Percentiles rank a stretch among this genome's conserved stretches.
These are phyloP conservation scores for Unio pictorum DNA, from an alignment of 2,888 invertebrate species.

Conservation along the genomic window DNA sequence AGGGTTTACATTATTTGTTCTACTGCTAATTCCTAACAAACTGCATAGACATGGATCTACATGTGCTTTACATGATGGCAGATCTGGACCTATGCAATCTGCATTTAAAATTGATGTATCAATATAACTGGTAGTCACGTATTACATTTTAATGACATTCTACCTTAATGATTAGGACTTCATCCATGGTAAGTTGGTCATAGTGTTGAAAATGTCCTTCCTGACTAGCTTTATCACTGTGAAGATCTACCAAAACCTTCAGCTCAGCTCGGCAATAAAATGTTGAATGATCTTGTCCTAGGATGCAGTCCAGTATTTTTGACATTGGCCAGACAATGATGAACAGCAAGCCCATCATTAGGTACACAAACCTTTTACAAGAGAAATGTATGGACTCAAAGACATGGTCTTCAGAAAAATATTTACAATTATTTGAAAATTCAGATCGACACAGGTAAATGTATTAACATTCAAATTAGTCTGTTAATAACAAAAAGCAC, in stretches of 20 bases:
- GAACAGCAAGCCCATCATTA: slow-evolving; percentile 65
- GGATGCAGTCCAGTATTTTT: slow-evolving; percentile 66
- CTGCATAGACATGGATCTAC: no score
- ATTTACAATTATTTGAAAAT: not conserved
- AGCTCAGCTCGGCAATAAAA: slow-evolving; percentile 66
- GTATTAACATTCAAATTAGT: no score
- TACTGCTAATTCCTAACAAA: no score
- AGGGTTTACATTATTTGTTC: no score
- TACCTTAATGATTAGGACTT: slow-evolving; percentile 69
- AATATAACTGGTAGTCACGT: no score
- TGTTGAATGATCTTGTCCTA: slow-evolving; percentile 67
- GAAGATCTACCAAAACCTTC: slow-evolving; percentile 68
- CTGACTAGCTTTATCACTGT: slow-evolving; percentile 45
- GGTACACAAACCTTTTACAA: slow-evolving; percentile 62
- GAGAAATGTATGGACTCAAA: not conserved
- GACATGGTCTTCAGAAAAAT: not conserved
- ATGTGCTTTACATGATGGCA: no score
- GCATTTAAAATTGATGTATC: no score
- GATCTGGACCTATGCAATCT: no score
- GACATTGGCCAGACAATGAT: slow-evolving; percentile 68
- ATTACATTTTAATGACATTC: no score
- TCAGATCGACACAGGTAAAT: no score
- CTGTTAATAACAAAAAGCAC: no score
- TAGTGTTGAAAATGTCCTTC: slow-evolving; percentile 8
- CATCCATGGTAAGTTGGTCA: slow-evolving; percentile 59